Evolutionary conservation across 2,113 vertebrate genomes (phyloP).

Genomic region (Uria aalge): DNA sequence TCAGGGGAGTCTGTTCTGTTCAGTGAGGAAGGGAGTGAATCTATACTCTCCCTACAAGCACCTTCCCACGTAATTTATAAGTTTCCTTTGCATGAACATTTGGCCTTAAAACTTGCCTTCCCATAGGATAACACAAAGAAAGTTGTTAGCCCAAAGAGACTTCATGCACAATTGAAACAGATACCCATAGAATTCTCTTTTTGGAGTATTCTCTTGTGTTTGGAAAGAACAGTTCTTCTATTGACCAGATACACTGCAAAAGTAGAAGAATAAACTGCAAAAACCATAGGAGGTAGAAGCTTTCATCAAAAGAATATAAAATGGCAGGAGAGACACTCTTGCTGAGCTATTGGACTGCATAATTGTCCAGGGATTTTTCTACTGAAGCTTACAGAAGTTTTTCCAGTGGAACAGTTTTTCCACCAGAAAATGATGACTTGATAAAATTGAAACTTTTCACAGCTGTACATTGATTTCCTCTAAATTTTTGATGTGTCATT

Average conservation of each 20-base stretch:
- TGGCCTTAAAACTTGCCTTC: background rate
- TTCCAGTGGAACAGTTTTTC: constrained; percentile 34
- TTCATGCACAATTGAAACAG: constrained; percentile 1
- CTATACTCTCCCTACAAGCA: background rate
- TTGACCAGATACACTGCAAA: background rate
- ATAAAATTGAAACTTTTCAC: constrained; percentile 41
- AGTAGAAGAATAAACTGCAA: constrained; percentile 23
- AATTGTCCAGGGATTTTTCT: constrained; percentile 25
- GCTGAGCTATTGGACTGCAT: constrained; percentile 45
- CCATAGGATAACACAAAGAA: background rate
- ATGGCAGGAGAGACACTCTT: constrained; percentile 12
- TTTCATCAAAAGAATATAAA: constrained; percentile 58
- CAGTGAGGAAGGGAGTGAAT: background rate
- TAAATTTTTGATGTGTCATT: constrained; percentile 20
- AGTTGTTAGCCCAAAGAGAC: background rate
- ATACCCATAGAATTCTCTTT: background rate
- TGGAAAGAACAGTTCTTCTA: constrained; percentile 8
- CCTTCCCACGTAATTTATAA: background rate
- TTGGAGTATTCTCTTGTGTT: background rate
- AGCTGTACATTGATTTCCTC: background rate
- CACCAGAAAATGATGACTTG: constrained; percentile 34
- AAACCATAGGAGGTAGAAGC: constrained; percentile 15
- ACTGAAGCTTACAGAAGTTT: constrained; percentile 19
- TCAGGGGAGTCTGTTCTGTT: background rate
- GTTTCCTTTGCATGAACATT: background rate